Base-by-base conservation (phyloP, 2,888 invertebrate genomes). In the Chesias legatella region DNA sequence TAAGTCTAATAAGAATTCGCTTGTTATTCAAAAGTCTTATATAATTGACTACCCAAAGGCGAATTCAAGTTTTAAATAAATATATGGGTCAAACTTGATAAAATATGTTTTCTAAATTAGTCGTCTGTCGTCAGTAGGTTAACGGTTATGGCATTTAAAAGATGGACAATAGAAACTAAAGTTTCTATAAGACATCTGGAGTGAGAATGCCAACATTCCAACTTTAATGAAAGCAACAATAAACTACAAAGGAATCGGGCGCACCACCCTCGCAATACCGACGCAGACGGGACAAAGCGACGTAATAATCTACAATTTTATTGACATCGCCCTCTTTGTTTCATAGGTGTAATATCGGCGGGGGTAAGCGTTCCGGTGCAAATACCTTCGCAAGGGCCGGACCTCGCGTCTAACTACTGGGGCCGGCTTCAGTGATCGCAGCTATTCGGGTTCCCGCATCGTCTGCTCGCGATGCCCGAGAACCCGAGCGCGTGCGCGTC, bases 391-490 rank as follows among this genome's bases (percentile, higher is more conserved):
- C 94, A 95, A 79, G 92, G 92, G 63, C 91, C 93, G 52, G 95
- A 94, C 79, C 90, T 94, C 75, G 90, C 94, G 58, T 88, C 91
- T 32, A 95, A 94, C 89, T 96, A 96, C 84, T 96, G 96, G 96
- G 95, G 95, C 23, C 90, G 96, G 81, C 92, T 96, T 83, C 96
- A 95, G 93, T 95, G 97, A 96, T 95, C 94, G 86, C 94, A 94
- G 91, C 93, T 95, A 70, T 94, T 94, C 91, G 94, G 94, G 91
- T 94, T 95, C 90, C 92, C 94, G 73, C 92, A 93, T 84, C 91
- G 94, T 75, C 89, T 93, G 47, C 90, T 93, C 82, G 90, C 81
- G 73, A 83, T 91, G 90, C 88, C 89, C 51, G 91, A 91, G 76
- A 91, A 90, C 90, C 91, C 91, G 91, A 78, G 35, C 33, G 46